A percentile compares a stretch with the other conserved stretches of the same genome.
These are phyloP conservation scores for Lathronympha strigana DNA, from an alignment of 2,888 invertebrate genomes.

Conservation along the genomic window DNA sequence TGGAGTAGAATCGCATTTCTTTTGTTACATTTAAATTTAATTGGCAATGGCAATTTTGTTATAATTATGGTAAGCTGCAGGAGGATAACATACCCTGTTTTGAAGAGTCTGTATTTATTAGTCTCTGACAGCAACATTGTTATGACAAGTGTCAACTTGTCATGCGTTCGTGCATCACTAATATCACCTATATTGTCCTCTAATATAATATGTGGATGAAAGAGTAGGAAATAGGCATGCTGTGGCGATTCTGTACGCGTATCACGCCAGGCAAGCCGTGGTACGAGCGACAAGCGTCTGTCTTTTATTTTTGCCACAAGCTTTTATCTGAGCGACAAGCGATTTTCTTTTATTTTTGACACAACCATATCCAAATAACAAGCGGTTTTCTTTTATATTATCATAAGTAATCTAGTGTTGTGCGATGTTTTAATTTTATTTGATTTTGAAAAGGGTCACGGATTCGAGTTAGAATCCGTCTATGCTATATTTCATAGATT, in stretches of 20 bases:
- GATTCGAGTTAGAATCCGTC: too few species aligned
- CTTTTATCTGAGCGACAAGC: not conserved
- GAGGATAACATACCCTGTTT: too few species aligned
- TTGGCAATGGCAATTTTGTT: too few species aligned
- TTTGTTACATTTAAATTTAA: too few species aligned
- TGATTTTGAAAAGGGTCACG: too few species aligned
- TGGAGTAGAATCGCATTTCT: too few species aligned
- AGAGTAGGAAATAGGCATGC: not conserved
- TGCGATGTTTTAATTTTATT: too few species aligned
- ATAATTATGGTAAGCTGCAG: not conserved
- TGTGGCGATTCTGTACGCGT: slow-evolving; percentile 4
- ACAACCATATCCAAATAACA: too few species aligned
- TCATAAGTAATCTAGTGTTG: too few species aligned
- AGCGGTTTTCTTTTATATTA: too few species aligned
- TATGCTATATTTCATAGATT: too few species aligned
- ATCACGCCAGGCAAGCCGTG: not conserved
- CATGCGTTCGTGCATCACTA: slow-evolving; percentile 10
- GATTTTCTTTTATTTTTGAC: not conserved
- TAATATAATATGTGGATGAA: slow-evolving; percentile 6
- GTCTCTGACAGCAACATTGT: not conserved
- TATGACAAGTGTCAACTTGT: slow-evolving; percentile 13
- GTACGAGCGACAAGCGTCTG: not conserved
- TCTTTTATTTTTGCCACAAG: not conserved
- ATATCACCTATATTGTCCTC: slow-evolving; percentile 10
- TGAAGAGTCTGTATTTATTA: not conserved